Evolutionary conservation across 2,797 vertebrate species (phyloP).

Genomic region (Intellagama lesueurii): DNA sequence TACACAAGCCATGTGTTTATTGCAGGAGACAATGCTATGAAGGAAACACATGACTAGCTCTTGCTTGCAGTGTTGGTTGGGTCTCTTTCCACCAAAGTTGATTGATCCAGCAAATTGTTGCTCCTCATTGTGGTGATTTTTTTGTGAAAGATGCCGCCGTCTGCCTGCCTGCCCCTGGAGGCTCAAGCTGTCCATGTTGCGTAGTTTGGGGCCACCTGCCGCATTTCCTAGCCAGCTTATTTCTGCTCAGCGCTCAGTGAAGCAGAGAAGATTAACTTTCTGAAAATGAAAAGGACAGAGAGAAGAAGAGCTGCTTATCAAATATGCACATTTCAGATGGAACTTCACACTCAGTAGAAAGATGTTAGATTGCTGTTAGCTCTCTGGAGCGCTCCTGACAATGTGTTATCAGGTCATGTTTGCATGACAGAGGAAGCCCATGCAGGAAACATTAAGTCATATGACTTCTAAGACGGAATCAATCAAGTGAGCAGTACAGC

Average conservation of each 20-base stretch:
- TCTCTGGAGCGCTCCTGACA: slow-evolving; percentile 80
- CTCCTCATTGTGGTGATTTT: neutral
- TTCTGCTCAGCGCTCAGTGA: slow-evolving; percentile 56
- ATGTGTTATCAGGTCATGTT: slow-evolving; percentile 92
- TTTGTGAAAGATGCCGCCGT: slow-evolving; percentile 24
- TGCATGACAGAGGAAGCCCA: slow-evolving; percentile 87
- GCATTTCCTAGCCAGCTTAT: slow-evolving; percentile 51
- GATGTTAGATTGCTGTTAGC: slow-evolving; percentile 86
- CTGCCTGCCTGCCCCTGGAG: neutral
- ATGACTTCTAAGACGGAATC: slow-evolving; percentile 90
- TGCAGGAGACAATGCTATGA: slow-evolving; percentile 11
- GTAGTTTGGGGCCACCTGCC: slow-evolving; percentile 58
- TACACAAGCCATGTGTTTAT: neutral
- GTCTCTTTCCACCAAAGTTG: neutral
- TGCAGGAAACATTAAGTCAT: slow-evolving; percentile 88
- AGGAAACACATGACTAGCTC: neutral
- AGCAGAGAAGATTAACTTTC: slow-evolving; percentile 80
- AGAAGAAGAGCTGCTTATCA: slow-evolving; percentile 79
- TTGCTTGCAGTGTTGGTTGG: slow-evolving; percentile 5
- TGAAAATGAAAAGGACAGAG: slow-evolving; percentile 78
- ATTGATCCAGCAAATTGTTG: fast-evolving
- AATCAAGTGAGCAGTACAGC: slow-evolving; percentile 86
- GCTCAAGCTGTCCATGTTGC: neutral
- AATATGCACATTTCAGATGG: slow-evolving; percentile 84
- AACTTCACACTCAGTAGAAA: slow-evolving; percentile 80